These are phyloP conservation scores for Campoletis sonorensis DNA, from an alignment of 1,140 invertebrate species.

Conservation along the genomic window DNA sequence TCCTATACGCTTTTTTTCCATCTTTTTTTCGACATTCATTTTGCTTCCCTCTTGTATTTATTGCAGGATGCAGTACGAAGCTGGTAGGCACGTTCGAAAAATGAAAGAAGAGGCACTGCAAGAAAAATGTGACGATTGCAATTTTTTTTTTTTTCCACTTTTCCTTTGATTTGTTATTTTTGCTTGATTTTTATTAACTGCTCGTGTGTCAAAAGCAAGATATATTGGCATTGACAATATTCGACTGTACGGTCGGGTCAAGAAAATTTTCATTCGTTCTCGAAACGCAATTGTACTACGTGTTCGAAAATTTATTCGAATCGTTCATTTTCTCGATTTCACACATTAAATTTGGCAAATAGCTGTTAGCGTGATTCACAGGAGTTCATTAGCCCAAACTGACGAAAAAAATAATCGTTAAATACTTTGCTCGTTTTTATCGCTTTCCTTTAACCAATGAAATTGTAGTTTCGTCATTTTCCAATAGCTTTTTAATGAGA, in stretches of 20 bases:
- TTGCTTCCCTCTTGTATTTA: slow-evolving; percentile 18
- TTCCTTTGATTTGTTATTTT: background rate
- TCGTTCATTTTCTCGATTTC: no score
- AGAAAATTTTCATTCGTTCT: no score
- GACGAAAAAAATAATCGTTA: no score
- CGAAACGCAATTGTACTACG: no score
- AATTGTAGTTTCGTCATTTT: no score
- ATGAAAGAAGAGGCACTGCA: slow-evolving; percentile 1
- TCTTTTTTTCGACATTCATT: slow-evolving; percentile 11
- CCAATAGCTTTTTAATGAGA: no score
- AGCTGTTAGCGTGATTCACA: no score
- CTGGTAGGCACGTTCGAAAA: slow-evolving; percentile 5
- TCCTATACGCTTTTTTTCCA: background rate
- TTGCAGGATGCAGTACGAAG: background rate
- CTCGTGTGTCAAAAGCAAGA: background rate
- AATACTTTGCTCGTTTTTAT: no score
- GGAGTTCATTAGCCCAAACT: no score
- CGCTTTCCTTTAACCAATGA: no score
- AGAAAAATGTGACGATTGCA: background rate
- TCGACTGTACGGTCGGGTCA: background rate
- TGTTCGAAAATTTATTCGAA: no score
- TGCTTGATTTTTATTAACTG: background rate
- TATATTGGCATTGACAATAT: background rate
- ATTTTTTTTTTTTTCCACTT: background rate
- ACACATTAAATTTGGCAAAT: no score